These are phyloP conservation scores for Coccyzus lansbergi DNA, from an alignment of 2,797 vertebrate species.

Conservation along the genomic window DNA sequence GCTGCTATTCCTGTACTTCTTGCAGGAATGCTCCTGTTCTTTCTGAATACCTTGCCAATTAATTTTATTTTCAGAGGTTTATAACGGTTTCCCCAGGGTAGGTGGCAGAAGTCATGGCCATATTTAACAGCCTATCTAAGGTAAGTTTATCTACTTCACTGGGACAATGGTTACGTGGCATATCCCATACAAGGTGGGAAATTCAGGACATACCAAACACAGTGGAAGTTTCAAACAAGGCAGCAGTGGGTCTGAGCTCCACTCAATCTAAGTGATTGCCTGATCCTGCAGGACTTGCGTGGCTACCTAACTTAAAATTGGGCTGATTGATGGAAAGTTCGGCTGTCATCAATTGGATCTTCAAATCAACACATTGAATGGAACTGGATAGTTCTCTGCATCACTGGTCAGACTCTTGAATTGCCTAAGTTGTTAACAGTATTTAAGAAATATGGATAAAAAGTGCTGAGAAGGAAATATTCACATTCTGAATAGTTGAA, in stretches of 20 bases:
- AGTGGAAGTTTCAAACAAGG: neutral
- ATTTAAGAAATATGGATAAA: neutral
- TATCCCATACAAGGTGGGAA: neutral
- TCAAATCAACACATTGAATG: neutral
- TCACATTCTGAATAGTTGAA: neutral
- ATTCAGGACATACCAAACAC: neutral
- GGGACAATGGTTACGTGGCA: neutral
- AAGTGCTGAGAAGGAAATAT: neutral
- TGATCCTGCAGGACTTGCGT: neutral
- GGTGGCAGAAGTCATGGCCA: neutral
- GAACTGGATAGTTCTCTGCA: neutral
- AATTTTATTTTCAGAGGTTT: neutral
- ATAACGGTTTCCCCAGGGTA: neutral
- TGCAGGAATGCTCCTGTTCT: neutral
- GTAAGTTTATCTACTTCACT: neutral
- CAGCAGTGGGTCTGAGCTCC: neutral
- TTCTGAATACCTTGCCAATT: neutral
- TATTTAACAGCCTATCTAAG: neutral
- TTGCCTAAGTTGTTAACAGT: neutral
- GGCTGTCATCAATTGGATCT: neutral
- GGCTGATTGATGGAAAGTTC: neutral
- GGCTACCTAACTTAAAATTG: neutral
- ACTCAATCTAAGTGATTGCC: neutral
- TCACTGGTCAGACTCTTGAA: neutral
- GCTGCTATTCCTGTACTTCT: neutral